These are phyloP conservation scores for Asobara japonica DNA, from an alignment of 1,140 invertebrate genomes.

Conservation along the genomic window DNA sequence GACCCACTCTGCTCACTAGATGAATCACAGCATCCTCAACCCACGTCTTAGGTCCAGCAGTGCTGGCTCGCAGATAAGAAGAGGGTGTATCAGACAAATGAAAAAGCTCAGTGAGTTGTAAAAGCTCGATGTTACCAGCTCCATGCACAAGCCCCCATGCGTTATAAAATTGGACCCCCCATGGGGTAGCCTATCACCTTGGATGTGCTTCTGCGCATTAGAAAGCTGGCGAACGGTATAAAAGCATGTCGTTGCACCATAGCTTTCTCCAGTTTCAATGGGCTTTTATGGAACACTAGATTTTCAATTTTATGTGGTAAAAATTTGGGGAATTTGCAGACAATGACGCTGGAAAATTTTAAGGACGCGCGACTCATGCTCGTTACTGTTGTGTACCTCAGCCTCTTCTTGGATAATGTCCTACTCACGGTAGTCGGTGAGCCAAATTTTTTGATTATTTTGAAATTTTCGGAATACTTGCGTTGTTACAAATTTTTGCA, in stretches of 20 bases:
- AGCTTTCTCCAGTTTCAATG: constrained; percentile 32
- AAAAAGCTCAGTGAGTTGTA: constrained; percentile 61
- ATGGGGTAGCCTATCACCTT: not conserved
- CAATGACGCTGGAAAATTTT: constrained; percentile 29
- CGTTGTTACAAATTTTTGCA: too few species aligned
- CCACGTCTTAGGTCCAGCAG: too few species aligned
- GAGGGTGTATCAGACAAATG: constrained; percentile 56
- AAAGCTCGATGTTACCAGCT: constrained; percentile 38
- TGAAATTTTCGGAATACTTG: too few species aligned
- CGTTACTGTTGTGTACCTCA: constrained; percentile 73
- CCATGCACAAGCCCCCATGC: constrained; percentile 2
- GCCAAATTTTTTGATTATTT: constrained; percentile 51
- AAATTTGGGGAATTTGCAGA: not conserved
- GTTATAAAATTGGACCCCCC: not conserved
- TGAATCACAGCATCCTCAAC: too few species aligned
- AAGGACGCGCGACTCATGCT: constrained; percentile 58
- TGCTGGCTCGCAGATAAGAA: constrained; percentile 54
- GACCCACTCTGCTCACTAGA: too few species aligned
- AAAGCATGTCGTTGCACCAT: constrained; percentile 28
- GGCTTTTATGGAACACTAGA: constrained; percentile 17
- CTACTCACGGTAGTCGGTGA: constrained; percentile 82
- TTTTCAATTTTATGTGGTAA: not conserved
- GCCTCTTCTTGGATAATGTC: constrained; percentile 80
- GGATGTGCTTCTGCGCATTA: constrained; percentile 13
- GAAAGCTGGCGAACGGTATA: constrained; percentile 9